Conservation (phyloP, 2,113 vertebrate species). For the Arvicanthis niloticus region DNA sequence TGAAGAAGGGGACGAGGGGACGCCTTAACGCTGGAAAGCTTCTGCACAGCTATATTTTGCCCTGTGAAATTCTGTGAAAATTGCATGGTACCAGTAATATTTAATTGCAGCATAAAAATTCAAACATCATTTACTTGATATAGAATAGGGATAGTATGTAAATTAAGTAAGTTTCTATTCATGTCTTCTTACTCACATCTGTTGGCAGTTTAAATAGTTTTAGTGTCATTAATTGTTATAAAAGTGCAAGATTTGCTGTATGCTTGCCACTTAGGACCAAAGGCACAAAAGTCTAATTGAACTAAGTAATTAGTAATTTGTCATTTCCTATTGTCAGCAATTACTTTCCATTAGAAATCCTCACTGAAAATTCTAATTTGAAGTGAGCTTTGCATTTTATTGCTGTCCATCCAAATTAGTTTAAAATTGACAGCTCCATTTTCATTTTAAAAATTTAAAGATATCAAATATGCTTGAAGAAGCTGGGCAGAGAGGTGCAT, state of each 20-base stretch:
- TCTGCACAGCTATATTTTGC: constrained; percentile 83
- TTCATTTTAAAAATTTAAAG: constrained; percentile 89
- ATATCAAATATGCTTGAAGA: constrained; percentile 87
- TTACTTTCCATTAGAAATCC: constrained; percentile 93
- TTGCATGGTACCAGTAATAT: constrained; percentile 84
- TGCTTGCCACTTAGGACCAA: constrained; percentile 93
- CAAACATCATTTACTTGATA: constrained; percentile 89
- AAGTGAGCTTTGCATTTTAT: constrained; percentile 93
- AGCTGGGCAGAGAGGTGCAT: constrained; percentile 8
- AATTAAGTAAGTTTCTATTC: constrained; percentile 92
- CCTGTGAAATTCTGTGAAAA: constrained; percentile 86
- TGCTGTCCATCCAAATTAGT: constrained; percentile 93
- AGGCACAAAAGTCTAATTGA: constrained; percentile 95
- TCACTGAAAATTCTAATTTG: constrained; percentile 93
- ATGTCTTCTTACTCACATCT: constrained; percentile 92
- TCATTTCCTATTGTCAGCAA: constrained; percentile 95
- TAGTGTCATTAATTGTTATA: constrained; percentile 94
- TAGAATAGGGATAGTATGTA: constrained; percentile 90
- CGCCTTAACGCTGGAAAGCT: constrained; percentile 74
- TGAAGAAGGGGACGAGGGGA: constrained; percentile 74
- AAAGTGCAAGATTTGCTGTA: constrained; percentile 94
- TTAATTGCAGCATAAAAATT: constrained; percentile 91
- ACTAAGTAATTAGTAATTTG: constrained; percentile 95
- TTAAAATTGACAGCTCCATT: constrained; percentile 93
- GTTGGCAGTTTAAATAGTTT: constrained; percentile 93